Evolutionary conservation across 2,797 vertebrate species (phyloP).

Genomic region (Sciaenops ocellatus): DNA sequence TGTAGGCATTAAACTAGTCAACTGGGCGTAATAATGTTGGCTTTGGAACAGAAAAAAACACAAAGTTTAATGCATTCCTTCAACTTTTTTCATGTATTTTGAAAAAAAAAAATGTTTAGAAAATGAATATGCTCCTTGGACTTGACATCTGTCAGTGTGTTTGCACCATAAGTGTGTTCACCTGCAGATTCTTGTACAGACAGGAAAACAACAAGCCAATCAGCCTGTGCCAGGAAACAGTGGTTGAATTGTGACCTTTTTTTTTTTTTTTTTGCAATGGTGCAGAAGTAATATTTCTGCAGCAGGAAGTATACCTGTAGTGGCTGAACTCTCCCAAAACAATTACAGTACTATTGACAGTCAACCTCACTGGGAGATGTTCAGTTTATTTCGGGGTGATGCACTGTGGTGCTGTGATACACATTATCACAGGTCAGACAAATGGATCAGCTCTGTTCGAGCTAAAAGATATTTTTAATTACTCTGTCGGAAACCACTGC

Average conservation of each 20-base stretch:
- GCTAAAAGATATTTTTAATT: constrained; percentile 54
- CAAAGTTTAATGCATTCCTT: neutral
- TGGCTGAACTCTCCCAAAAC: constrained; percentile 51
- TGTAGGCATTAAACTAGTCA: no score
- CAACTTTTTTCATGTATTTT: neutral
- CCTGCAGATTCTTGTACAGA: constrained; percentile 7
- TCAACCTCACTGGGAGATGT: constrained; percentile 42
- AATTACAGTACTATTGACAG: constrained; percentile 58
- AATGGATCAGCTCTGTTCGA: constrained; percentile 43
- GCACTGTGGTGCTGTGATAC: constrained; percentile 24
- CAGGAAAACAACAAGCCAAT: constrained; percentile 24
- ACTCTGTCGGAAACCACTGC: constrained; percentile 36
- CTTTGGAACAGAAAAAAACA: neutral
- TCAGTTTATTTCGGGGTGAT: constrained; percentile 35
- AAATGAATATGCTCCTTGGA: no score
- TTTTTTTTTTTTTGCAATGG: constrained; percentile 7
- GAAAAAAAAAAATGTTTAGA: no score
- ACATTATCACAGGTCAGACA: constrained; percentile 48
- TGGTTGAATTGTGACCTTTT: constrained; percentile 3
- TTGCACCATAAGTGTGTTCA: neutral
- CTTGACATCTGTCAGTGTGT: neutral
- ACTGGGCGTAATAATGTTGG: neutral
- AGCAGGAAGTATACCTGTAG: constrained; percentile 47
- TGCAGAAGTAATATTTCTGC: constrained; percentile 44
- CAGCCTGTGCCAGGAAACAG: constrained; percentile 6